Conservation (phyloP, 92 coral and sea anemone species). For the Porites rus region DNA sequence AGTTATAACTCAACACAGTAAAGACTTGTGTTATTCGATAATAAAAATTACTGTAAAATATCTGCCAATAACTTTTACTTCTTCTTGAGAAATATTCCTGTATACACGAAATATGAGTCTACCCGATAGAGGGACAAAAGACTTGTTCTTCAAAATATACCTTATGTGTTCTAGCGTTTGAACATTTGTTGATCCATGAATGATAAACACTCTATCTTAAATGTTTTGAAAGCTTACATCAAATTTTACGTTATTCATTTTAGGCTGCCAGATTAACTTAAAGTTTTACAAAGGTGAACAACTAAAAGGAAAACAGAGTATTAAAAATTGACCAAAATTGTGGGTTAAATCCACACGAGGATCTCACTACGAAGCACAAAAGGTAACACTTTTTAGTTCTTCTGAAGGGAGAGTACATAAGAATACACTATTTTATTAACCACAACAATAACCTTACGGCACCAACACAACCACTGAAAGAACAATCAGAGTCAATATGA, state of each 20-base stretch:
- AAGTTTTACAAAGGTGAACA: background rate
- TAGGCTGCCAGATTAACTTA: background rate
- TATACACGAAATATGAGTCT: background rate
- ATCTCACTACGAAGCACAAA: background rate
- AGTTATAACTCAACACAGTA: constrained; percentile 22
- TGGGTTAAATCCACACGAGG: background rate
- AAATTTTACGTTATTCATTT: background rate
- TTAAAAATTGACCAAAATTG: background rate
- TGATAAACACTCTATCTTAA: background rate
- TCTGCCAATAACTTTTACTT: constrained; percentile 4
- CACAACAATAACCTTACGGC: background rate
- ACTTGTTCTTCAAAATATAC: background rate
- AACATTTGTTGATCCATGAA: background rate
- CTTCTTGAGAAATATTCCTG: constrained; percentile 21
- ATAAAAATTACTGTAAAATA: background rate
- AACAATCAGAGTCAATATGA: background rate
- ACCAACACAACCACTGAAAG: background rate
- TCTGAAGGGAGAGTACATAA: background rate
- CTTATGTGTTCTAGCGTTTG: background rate
- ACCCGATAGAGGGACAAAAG: background rate
- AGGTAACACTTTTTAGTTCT: background rate
- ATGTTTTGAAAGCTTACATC: background rate
- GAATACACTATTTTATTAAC: background rate
- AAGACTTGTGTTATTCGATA: background rate
- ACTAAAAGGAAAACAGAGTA: background rate